Conservation (phyloP, 1,140 invertebrate genomes). For the Ganaspis sp. region DNA sequence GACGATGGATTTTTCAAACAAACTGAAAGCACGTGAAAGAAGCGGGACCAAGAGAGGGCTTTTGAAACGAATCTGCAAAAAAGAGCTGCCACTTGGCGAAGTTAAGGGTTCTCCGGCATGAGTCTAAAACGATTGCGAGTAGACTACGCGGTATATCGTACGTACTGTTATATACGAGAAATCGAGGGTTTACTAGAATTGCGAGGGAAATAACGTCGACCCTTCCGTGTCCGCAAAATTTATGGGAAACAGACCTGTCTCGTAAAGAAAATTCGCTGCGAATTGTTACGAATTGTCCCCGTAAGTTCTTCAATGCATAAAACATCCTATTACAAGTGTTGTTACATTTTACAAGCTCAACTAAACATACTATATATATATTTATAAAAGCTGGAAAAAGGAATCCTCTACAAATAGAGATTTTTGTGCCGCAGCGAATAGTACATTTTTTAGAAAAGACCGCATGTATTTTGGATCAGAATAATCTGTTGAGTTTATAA, state of each 20-base stretch:
- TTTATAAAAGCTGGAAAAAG: too few relatives aligned
- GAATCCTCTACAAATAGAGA: too few relatives aligned
- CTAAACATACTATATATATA: too few relatives aligned
- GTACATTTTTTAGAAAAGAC: too few relatives aligned
- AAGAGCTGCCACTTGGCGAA: conserved; percentile 17
- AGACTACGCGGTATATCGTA: conserved; percentile 7
- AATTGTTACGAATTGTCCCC: not conserved
- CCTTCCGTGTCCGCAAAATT: conserved; percentile 23
- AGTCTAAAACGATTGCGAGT: conserved; percentile 30
- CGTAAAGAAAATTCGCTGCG: conserved; percentile 12
- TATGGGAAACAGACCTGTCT: conserved; percentile 20
- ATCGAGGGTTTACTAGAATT: conserved; percentile 28
- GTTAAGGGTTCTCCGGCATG: conserved; percentile 4
- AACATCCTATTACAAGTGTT: too few relatives aligned
- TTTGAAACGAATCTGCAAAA: conserved; percentile 12
- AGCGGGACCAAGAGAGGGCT: not conserved
- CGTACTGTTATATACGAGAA: not conserved
- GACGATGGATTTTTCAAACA: not conserved
- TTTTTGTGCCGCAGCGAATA: too few relatives aligned
- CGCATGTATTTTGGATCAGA: too few relatives aligned
- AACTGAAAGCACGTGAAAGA: not conserved
- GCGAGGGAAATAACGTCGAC: conserved; percentile 24
- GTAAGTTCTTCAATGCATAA: not conserved
- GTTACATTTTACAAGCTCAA: too few relatives aligned
- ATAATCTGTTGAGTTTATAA: too few relatives aligned